Evolutionary conservation across 2,888 invertebrate genomes (phyloP), one percentile per base, ranked within the genome.

Genomic region (Lepidocyrtinus sp.): DNA sequence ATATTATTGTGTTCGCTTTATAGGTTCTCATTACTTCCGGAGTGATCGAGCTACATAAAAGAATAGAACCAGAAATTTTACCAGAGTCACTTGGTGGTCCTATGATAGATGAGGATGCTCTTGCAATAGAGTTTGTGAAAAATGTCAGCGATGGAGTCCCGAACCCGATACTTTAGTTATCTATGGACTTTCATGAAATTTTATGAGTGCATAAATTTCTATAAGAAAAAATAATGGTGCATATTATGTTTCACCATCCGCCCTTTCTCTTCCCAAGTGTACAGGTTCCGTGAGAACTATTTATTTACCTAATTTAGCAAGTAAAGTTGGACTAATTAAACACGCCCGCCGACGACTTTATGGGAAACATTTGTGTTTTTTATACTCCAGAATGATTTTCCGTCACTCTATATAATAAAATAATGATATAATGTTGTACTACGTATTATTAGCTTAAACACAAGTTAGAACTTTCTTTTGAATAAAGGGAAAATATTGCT

Each of bases 1-100:
- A 26, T 21, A 7, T n/a, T 9, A 26, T 2, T 68, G 7, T 21
- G 2, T 46, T 46, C n/a, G 12, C 12, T 21, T 55, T 63, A 0
- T 24, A 75, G 75, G 24, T 75, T 0, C 69, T 75, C 2, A 46
- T 75, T 19, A 46, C 75, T 15, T 59, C 68, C 19, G 75, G 69
- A 24, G 50, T 75, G 12, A 64, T 1, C 17, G 75, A 75, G 22
- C 75, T 75, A 26, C 61, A 75, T 21, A 17, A 69, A 26, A 26
- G 63, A 2, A 45, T 75, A 5, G 45, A 62, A 45, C 17, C n/a
- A 1, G 22, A 63, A 1, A 75, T 75, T 25, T 46, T 75, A 27
- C 75, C 75, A 2, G 69, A 69, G 22, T 69, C 45, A 1, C 50
- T 75, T 19, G 75, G 69, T 25, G 75, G 75, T 12, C 9, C n/a